A percentile compares a stretch with the other conserved stretches of the same genome.
Evolutionary conservation across 2,888 invertebrate genomes (phyloP).

Genomic region (Ichneumoninae sp.): DNA sequence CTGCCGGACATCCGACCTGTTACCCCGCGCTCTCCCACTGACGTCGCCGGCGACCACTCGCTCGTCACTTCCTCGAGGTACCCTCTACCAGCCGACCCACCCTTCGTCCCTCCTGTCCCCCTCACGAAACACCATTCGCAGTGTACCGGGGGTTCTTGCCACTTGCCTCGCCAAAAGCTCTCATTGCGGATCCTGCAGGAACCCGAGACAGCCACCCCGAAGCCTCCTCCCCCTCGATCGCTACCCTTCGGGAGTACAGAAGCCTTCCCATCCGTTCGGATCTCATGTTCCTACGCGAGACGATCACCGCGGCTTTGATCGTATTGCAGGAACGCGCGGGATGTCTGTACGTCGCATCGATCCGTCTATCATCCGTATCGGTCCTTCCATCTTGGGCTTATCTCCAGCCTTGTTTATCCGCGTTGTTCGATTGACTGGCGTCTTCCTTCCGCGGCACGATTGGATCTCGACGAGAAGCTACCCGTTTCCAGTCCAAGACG

Average conservation of each 20-base stretch:
- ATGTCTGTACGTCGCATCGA: slow-evolving; percentile 31
- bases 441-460: slow-evolving; percentile 51
- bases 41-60: slow-evolving; percentile 53
- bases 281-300: slow-evolving; percentile 22
- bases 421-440: slow-evolving; percentile 58
- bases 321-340: slow-evolving; percentile 1
- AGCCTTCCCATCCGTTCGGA: not conserved
- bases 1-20: slow-evolving; percentile 84
- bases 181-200: slow-evolving; percentile 20
- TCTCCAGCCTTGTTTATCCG: not conserved
- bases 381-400: not conserved
- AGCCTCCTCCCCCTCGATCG: slow-evolving; percentile 11
- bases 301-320: slow-evolving; percentile 31
- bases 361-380: slow-evolving; percentile 45
- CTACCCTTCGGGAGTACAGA: slow-evolving; percentile 2
- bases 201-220: not conserved
- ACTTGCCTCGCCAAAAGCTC: slow-evolving; percentile 3
- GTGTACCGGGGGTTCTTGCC: slow-evolving; percentile 61
- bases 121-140: slow-evolving; percentile 72
- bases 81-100: slow-evolving; percentile 56
- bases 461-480: slow-evolving; percentile 38
- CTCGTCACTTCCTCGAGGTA: slow-evolving; percentile 66
- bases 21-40: slow-evolving; percentile 75
- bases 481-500: slow-evolving; percentile 9
- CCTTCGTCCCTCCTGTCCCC: slow-evolving; percentile 17